Evolutionary conservation across 2,888 invertebrate species (phyloP).

Genomic region (Escarpia spicata): DNA sequence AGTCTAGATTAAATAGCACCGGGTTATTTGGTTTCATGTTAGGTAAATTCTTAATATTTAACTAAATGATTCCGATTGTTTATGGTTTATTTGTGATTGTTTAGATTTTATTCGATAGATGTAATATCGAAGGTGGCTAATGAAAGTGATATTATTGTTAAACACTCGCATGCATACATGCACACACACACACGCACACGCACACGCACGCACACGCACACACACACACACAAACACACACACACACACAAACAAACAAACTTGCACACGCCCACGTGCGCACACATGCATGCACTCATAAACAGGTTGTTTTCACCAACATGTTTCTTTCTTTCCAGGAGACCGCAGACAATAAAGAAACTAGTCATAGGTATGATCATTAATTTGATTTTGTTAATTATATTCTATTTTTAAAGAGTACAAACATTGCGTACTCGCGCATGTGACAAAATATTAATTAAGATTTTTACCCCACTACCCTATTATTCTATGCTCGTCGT

Average conservation of each 20-base stretch:
- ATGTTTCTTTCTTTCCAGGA: background rate
- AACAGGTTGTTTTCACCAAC: background rate
- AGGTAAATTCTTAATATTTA: background rate
- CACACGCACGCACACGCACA: too few relatives aligned
- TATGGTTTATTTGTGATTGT: background rate
- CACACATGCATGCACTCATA: background rate
- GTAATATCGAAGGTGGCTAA: background rate
- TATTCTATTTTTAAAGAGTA: background rate
- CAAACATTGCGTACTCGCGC: too few relatives aligned
- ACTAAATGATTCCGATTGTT: background rate
- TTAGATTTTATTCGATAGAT: background rate
- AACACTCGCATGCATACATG: background rate
- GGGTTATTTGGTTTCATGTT: background rate
- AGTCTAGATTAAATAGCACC: background rate
- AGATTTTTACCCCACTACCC: too few relatives aligned
- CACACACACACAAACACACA: too few relatives aligned
- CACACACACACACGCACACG: background rate
- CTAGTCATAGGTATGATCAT: background rate
- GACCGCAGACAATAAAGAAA: background rate
- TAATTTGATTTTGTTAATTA: background rate
- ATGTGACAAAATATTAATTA: too few relatives aligned
- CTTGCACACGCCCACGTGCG: background rate
- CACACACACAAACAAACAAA: too few relatives aligned
- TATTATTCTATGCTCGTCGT: too few relatives aligned
- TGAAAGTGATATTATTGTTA: background rate